These are phyloP conservation scores for Trichosurus vulpecula DNA, from an alignment of 2,797 vertebrate genomes.

Conservation along the genomic window DNA sequence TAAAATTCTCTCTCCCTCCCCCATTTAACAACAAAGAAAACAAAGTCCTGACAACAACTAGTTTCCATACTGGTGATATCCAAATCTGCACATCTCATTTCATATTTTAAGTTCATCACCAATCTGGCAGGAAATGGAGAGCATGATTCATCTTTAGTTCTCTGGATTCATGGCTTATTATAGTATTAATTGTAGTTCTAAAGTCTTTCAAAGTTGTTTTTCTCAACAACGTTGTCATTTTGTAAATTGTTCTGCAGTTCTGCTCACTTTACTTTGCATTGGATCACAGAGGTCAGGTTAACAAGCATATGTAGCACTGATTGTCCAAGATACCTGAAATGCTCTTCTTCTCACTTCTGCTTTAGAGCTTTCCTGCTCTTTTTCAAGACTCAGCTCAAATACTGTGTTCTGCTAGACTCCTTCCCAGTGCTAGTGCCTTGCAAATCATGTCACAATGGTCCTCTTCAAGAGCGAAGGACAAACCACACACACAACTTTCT, in stretches of 20 bases:
- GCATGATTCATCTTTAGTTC: not conserved
- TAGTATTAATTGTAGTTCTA: not conserved
- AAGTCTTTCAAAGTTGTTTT: not conserved
- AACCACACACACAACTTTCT: no score
- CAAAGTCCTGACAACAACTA: not conserved
- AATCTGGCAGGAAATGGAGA: not conserved
- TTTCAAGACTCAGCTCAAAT: not conserved
- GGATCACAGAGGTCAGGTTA: not conserved
- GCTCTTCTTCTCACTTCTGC: not conserved
- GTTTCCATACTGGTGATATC: not conserved
- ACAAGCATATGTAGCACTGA: not conserved
- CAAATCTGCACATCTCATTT: not conserved
- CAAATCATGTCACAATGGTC: no score
- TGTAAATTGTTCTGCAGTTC: not conserved
- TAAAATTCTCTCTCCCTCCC: not conserved
- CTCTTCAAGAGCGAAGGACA: no score
- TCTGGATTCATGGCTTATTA: not conserved
- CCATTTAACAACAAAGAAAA: not conserved
- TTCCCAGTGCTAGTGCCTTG: not conserved
- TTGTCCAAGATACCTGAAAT: not conserved
- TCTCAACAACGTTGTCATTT: not conserved
- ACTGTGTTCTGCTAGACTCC: not conserved
- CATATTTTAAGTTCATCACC: not conserved
- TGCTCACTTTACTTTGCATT: not conserved
- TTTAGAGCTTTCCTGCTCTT: not conserved